These are phyloP conservation scores for Sebastes alutus DNA, from an alignment of 2,797 vertebrate species.

Conservation along the genomic window DNA sequence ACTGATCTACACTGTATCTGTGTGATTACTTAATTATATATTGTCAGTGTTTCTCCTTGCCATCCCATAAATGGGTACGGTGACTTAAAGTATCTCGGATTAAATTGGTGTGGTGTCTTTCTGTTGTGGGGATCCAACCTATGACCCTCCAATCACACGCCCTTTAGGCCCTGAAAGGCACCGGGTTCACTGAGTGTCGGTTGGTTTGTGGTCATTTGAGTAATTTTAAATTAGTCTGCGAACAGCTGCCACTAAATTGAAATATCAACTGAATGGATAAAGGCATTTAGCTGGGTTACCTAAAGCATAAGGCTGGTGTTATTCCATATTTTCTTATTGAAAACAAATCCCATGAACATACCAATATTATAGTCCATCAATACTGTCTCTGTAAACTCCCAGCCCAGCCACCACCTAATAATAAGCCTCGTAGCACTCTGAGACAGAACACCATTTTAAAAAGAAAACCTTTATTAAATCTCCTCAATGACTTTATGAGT, in stretches of 20 bases:
- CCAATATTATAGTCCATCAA: background rate
- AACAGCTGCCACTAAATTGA: background rate
- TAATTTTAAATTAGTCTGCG: constrained; percentile 2
- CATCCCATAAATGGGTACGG: background rate
- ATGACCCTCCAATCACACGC: background rate
- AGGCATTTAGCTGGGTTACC: background rate
- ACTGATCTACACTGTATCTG: background rate
- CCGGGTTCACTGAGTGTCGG: background rate
- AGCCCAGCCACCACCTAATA: constrained; percentile 6
- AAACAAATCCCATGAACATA: background rate
- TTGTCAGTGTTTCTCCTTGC: background rate
- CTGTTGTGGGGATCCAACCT: background rate
- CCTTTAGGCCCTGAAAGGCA: background rate
- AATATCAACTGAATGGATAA: background rate
- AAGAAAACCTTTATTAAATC: constrained; percentile 40
- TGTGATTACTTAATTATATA: background rate
- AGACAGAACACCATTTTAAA: background rate
- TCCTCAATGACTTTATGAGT: constrained; percentile 22
- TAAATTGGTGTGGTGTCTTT: background rate
- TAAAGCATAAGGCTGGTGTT: background rate
- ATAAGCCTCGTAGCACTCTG: background rate
- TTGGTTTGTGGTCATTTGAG: constrained; percentile 4
- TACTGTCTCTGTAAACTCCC: background rate
- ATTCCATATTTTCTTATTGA: background rate
- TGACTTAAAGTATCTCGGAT: background rate